Conservation (phyloP, 1,140 invertebrate genomes). For the Glossosoma conforme region DNA sequence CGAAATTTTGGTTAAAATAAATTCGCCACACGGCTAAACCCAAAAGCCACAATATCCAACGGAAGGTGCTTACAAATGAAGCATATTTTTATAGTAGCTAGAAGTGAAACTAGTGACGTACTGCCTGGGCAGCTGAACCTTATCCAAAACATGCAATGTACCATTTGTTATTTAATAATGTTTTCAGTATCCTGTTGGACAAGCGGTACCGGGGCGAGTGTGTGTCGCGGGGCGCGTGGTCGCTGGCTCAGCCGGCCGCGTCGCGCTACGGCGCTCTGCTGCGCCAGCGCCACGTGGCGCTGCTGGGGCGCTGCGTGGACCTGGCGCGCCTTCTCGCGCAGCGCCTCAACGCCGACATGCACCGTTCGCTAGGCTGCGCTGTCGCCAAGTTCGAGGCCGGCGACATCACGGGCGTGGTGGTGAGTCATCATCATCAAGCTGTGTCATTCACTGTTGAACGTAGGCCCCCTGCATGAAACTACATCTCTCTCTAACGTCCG, state of each 20-base stretch:
- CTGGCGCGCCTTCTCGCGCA: constrained; percentile 93
- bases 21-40: too few species aligned
- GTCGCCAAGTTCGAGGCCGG: constrained; percentile 95
- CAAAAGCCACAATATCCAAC: too few species aligned
- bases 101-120: too few species aligned
- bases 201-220: constrained; percentile 96
- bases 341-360: constrained; percentile 92
- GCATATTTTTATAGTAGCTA: too few species aligned
- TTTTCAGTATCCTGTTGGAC: constrained; percentile 85
- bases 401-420: constrained; percentile 95
- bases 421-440: constrained; percentile 52
- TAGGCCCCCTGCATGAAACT: too few species aligned
- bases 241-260: constrained; percentile 69
- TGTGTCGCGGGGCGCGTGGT: constrained; percentile 74
- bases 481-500: too few species aligned
- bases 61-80: too few species aligned
- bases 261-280: constrained; percentile 90
- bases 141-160: neutral
- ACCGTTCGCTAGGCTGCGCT: constrained; percentile 91
- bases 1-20: too few species aligned
- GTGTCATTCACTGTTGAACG: too few species aligned
- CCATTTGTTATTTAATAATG: constrained; percentile 3
- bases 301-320: constrained; percentile 95
- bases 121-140: too few species aligned
- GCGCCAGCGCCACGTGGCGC: constrained; percentile 93